Conservation (phyloP, 2,797 vertebrate genomes). For the Crypturellus tataupa region DNA sequence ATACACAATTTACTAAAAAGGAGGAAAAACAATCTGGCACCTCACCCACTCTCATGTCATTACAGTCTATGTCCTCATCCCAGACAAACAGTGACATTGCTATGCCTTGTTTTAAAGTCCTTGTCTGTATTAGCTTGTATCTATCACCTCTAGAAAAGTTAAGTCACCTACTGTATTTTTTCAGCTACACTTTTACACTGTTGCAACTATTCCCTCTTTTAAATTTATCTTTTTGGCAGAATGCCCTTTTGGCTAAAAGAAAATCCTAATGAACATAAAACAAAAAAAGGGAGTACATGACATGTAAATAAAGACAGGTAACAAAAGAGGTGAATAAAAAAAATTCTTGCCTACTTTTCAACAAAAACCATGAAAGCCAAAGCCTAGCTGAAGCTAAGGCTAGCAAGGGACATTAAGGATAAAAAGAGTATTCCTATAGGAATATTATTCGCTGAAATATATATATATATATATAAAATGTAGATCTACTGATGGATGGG, state of each 20-base stretch:
- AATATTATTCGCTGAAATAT: neutral
- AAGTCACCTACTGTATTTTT: neutral
- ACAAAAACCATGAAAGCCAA: slow-evolving; percentile 20
- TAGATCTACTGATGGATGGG: neutral
- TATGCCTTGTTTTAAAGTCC: neutral
- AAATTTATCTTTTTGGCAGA: slow-evolving; percentile 26
- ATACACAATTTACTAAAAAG: neutral
- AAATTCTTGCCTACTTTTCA: neutral
- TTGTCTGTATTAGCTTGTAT: neutral
- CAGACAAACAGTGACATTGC: neutral
- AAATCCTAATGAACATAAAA: slow-evolving; percentile 45
- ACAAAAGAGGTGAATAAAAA: slow-evolving; percentile 32
- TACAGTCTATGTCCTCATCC: neutral
- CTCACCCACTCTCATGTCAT: neutral
- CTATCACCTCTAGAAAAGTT: neutral
- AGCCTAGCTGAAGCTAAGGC: neutral
- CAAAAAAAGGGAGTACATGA: slow-evolving; percentile 26
- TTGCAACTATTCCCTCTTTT: neutral
- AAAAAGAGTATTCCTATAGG: neutral
- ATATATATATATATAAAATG: neutral
- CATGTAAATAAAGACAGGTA: slow-evolving; percentile 32
- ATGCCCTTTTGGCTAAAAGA: neutral
- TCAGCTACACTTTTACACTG: slow-evolving; percentile 2
- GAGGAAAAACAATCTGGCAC: neutral
- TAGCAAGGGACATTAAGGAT: slow-evolving; percentile 9